Percentiles rank a stretch among this genome's conserved stretches.
These are phyloP conservation scores for Rhombomys opimus DNA, from an alignment of 2,113 vertebrate species.

Conservation along the genomic window DNA sequence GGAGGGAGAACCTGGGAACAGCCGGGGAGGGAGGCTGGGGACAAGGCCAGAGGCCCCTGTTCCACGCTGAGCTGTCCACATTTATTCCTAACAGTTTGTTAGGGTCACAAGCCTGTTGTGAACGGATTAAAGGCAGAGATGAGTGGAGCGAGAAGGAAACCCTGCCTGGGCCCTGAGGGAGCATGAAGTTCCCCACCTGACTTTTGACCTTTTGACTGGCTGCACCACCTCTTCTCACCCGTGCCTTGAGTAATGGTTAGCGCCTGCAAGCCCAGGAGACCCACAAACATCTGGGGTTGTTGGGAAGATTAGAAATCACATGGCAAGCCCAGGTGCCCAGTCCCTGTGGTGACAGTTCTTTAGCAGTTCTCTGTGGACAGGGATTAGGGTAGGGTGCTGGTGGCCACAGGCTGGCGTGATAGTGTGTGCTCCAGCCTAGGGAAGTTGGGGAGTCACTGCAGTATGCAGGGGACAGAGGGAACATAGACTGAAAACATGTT, in stretches of 20 bases:
- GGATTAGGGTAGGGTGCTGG: background rate
- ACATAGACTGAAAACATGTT: constrained; percentile 21
- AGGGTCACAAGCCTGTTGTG: background rate
- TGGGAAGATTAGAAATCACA: constrained; percentile 7
- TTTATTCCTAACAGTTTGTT: background rate
- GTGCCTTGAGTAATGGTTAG: background rate
- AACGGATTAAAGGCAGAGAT: background rate
- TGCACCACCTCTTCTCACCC: background rate
- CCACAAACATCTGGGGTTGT: background rate
- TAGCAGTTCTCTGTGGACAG: background rate
- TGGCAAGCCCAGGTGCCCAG: background rate
- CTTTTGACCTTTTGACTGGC: background rate
- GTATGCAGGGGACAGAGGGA: constrained; percentile 9
- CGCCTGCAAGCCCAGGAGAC: background rate
- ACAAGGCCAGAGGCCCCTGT: background rate
- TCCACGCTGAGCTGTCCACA: background rate
- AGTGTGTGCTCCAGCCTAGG: background rate
- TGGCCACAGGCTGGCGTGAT: too few relatives aligned
- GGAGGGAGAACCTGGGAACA: background rate
- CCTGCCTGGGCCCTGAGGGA: background rate
- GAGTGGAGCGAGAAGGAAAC: background rate
- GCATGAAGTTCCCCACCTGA: background rate
- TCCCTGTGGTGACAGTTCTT: background rate
- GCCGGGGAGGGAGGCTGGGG: background rate
- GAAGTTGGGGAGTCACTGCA: background rate